A percentile compares a stretch with the other conserved stretches of the same genome.
phyloP scores from a whole-genome alignment of 2,888 invertebrate genomes.

The Theretra japonica region DNA sequence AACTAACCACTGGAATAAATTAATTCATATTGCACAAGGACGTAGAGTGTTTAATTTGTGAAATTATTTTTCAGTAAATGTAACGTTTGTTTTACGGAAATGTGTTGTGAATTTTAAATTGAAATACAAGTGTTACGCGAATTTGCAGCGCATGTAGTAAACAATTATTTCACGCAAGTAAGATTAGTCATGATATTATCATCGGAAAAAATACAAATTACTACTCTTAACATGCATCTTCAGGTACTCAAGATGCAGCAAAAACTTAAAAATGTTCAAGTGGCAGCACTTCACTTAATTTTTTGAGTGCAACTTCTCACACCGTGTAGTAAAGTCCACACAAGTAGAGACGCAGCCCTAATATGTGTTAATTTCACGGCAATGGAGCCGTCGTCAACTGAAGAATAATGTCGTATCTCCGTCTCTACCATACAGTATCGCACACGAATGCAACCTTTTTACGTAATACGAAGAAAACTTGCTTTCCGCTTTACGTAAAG shows the following conservation, averaged over 20 bases:
- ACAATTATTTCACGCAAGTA: neutral
- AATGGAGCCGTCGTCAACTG: neutral
- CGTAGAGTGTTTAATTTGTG: neutral
- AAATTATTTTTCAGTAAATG: neutral
- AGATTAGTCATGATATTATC: neutral
- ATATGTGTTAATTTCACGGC: slow-evolving; percentile 25
- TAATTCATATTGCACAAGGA: neutral
- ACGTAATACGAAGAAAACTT: slow-evolving; percentile 59
- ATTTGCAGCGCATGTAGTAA: no score
- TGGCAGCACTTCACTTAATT: neutral
- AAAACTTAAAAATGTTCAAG: neutral
- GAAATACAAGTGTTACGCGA: neutral
- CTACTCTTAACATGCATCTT: neutral
- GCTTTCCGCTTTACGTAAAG: slow-evolving; percentile 57
- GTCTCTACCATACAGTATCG: slow-evolving; percentile 28
- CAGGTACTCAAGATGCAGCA: neutral
- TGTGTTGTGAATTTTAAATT: neutral
- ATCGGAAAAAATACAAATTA: neutral
- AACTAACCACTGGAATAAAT: neutral
- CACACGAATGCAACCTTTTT: slow-evolving; percentile 40
- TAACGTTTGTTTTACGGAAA: neutral
- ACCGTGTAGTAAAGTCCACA: neutral
- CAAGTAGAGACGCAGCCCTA: neutral
- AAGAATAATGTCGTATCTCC: slow-evolving; percentile 11
- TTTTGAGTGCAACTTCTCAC: neutral